Evolutionary conservation across 2,113 vertebrate genomes (phyloP).

Genomic region (Rhabdornis inornatus): DNA sequence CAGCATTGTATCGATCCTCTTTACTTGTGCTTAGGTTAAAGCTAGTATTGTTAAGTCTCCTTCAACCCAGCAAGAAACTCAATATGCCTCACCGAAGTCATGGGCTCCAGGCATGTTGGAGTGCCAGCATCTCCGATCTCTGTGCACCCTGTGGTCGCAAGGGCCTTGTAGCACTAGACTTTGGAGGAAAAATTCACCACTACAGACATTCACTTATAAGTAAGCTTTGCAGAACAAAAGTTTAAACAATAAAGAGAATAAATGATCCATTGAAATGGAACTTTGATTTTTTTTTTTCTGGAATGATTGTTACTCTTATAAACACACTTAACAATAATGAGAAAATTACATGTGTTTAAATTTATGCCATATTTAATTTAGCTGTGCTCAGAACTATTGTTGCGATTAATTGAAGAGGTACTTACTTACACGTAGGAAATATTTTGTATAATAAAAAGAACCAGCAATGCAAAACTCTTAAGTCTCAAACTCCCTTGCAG

Average conservation of each 20-base stretch:
- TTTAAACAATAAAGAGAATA: not conserved
- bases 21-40: not conserved
- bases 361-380: slow-evolving; percentile 8
- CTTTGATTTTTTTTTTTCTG: not conserved
- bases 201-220: not conserved
- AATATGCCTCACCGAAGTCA: fast-evolving
- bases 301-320: not conserved
- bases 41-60: not conserved
- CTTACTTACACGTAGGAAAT: not conserved
- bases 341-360: not conserved
- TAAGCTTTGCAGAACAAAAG: not conserved
- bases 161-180: not conserved
- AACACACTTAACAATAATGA: not conserved
- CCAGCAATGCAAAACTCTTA: not conserved
- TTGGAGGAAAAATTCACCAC: not conserved
- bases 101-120: not conserved
- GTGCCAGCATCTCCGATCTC: not conserved
- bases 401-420: not conserved
- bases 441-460: not conserved
- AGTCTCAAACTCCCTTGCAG: not conserved
- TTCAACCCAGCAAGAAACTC: not conserved
- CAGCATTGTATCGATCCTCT: not conserved
- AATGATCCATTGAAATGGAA: not conserved
- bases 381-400: not conserved
- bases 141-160: fast-evolving